Conservation (phyloP, 1,140 invertebrate species). For the Pomacea maculata region DNA sequence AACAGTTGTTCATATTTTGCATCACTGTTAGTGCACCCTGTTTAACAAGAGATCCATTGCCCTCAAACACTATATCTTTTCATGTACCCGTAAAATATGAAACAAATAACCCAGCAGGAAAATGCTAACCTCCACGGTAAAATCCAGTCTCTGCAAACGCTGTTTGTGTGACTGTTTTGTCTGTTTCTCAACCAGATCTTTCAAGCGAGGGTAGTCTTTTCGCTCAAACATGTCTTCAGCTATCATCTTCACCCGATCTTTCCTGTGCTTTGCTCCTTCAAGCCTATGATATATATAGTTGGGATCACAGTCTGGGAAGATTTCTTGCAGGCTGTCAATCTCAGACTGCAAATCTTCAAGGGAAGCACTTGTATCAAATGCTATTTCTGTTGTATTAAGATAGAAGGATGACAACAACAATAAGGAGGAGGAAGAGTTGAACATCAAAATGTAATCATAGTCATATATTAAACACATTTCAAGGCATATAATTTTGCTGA, state of each 20-base stretch:
- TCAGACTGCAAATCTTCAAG: constrained; percentile 64
- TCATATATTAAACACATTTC: no score
- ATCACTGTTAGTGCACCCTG: no score
- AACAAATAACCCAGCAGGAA: background rate
- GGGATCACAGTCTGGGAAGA: constrained; percentile 69
- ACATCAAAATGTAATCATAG: no score
- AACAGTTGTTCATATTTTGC: no score
- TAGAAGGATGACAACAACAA: no score
- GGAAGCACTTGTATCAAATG: no score
- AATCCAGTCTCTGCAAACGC: constrained; percentile 52
- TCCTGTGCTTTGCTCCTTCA: constrained; percentile 32
- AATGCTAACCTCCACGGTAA: constrained; percentile 59
- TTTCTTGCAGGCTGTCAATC: constrained; percentile 58
- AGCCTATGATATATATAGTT: constrained; percentile 65
- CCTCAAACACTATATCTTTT: no score
- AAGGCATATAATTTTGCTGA: no score
- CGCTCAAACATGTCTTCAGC: constrained; percentile 63
- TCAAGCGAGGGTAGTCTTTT: constrained; percentile 69
- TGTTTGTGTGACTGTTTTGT: constrained; percentile 44
- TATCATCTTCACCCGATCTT: constrained; percentile 44
- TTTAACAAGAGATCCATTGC: no score
- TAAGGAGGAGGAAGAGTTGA: no score
- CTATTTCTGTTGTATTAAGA: no score
- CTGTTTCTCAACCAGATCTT: constrained; percentile 61
- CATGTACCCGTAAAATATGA: no score